A percentile compares a stretch with the other conserved stretches of the same genome.
Conservation (phyloP, 2,888 invertebrate genomes). For the Helleia helle region DNA sequence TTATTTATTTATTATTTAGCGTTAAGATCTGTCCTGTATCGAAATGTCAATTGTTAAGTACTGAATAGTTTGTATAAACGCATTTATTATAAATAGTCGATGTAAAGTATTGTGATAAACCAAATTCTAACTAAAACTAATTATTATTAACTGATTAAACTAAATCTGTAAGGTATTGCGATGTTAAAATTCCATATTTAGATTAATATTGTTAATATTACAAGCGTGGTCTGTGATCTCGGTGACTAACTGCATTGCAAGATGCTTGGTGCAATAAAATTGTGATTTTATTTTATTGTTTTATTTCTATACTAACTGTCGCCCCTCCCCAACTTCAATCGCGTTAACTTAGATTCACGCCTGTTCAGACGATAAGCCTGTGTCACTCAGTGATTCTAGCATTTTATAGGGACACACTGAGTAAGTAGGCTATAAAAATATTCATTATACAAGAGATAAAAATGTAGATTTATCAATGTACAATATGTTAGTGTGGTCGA, state of each 20-base stretch:
- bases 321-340: no score
- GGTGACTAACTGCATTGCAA: neutral
- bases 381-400: no score
- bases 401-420: no score
- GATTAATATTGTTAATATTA: neutral
- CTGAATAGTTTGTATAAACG: neutral
- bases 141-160: no score
- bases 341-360: no score
- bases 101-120: no score
- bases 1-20: neutral
- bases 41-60: neutral
- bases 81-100: constrained; percentile 3
- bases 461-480: neutral
- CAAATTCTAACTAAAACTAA: no score
- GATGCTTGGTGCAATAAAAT: constrained; percentile 5
- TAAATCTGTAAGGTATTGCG: no score
- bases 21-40: neutral
- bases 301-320: no score
- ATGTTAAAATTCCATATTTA: neutral
- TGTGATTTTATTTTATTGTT: neutral
- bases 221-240: constrained; percentile 10
- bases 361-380: no score
- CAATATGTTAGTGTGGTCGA: no score
- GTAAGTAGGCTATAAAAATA: neutral
- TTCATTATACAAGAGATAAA: no score